Percentiles rank a stretch among this genome's conserved stretches.
phyloP scores from a whole-genome alignment of 1,140 invertebrate genomes.

The Apis florea region DNA sequence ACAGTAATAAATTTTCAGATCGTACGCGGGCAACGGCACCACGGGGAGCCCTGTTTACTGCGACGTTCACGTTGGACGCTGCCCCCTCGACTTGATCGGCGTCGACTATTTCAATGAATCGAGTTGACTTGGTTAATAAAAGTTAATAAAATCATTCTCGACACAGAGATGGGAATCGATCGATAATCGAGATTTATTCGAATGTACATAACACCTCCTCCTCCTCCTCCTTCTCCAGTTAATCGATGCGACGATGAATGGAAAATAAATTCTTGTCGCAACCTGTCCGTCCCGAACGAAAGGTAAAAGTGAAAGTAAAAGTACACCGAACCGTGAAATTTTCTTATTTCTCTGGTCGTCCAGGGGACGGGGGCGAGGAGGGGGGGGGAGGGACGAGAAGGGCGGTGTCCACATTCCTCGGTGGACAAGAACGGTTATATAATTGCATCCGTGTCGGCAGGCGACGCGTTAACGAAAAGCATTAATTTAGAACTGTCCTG shows the following conservation, averaged over 20 bases:
- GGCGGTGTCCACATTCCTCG: slow-evolving; percentile 31
- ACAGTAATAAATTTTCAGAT: slow-evolving; percentile 61
- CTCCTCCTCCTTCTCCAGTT: too few species aligned
- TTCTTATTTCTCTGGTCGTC: background rate
- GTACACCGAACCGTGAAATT: background rate
- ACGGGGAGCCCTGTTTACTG: slow-evolving; percentile 67
- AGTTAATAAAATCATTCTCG: too few species aligned
- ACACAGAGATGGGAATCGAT: too few species aligned
- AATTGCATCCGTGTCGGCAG: slow-evolving; percentile 60
- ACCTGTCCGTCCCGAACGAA: too few species aligned
- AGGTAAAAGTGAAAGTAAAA: too few species aligned
- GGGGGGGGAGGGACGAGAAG: background rate
- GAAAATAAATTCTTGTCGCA: too few species aligned
- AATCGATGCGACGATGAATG: too few species aligned
- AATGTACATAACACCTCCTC: too few species aligned
- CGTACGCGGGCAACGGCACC: slow-evolving; percentile 63
- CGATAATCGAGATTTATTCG: too few species aligned
- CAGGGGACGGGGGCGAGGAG: too few species aligned
- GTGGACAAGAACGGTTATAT: slow-evolving; percentile 59
- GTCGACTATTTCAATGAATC: slow-evolving; percentile 68
- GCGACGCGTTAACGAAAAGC: slow-evolving; percentile 67
- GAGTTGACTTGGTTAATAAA: too few species aligned
- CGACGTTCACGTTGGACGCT: slow-evolving; percentile 70
- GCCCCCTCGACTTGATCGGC: slow-evolving; percentile 75
- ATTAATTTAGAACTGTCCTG: slow-evolving; percentile 69